Percentiles rank a stretch among this genome's conserved stretches.
phyloP scores from a whole-genome alignment of 1,140 invertebrate species.

The Ceratosolen fusciceps region DNA sequence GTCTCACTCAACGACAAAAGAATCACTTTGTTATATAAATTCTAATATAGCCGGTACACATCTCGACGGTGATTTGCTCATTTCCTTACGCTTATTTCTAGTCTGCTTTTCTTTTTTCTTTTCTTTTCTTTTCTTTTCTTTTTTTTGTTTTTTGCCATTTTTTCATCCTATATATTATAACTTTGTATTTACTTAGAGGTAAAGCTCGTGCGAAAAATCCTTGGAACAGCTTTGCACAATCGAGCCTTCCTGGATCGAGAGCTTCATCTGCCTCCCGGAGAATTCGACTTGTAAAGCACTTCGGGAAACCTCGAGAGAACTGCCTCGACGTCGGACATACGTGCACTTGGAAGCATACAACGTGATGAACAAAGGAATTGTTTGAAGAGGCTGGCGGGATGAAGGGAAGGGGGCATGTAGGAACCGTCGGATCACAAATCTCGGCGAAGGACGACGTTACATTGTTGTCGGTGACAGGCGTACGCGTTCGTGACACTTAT shows the following conservation, averaged over 20 bases:
- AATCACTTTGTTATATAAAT: conserved; percentile 41
- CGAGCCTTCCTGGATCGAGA: conserved; percentile 22
- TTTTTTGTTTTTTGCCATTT: no score
- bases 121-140: no score
- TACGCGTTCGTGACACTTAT: conserved; percentile 20
- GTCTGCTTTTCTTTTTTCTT: no score
- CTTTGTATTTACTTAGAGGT: conserved; percentile 16
- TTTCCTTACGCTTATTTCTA: neutral
- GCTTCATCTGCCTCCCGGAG: conserved; percentile 1
- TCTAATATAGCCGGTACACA: conserved; percentile 30
- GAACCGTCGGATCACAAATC: conserved; percentile 5
- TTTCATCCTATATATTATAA: no score
- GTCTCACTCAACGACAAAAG: conserved; percentile 26
- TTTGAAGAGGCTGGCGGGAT: conserved; percentile 22
- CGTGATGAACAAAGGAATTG: neutral
- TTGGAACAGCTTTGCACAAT: conserved; percentile 29
- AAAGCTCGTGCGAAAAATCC: conserved; percentile 34
- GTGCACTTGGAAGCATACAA: conserved; percentile 27
- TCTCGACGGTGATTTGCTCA: conserved; percentile 38
- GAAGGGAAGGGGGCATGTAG: conserved; percentile 27
- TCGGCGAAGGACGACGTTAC: conserved; percentile 10
- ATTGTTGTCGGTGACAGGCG: neutral
- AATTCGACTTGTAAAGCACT: conserved; percentile 41
- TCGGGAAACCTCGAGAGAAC: conserved; percentile 17
- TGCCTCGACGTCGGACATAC: conserved; percentile 8